phyloP scores from a whole-genome alignment of 92 coral and sea anemone species.

The Diadumene lineata region DNA sequence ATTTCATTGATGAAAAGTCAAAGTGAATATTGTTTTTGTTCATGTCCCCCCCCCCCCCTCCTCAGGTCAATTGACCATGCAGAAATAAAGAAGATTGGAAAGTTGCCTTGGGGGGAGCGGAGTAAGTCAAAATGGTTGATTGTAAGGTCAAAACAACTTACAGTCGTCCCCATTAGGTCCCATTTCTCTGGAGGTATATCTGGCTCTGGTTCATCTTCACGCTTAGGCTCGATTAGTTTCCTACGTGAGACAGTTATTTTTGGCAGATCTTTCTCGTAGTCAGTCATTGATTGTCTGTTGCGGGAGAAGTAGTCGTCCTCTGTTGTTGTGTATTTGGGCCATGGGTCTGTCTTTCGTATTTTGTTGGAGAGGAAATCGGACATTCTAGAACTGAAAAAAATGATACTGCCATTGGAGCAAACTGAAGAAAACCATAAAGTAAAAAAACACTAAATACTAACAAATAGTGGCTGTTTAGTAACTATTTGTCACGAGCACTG shows the following conservation, averaged over 20 bases:
- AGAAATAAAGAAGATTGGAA: background rate
- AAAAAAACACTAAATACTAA: too few species aligned
- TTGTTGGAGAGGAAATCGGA: constrained; percentile 19
- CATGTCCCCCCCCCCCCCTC: too few species aligned
- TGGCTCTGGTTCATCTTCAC: background rate
- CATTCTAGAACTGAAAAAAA: constrained; percentile 5
- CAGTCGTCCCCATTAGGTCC: constrained; percentile 25
- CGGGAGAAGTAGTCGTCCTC: background rate
- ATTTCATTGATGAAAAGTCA: too few species aligned
- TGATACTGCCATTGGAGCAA: background rate
- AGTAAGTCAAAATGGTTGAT: background rate
- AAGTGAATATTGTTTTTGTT: too few species aligned
- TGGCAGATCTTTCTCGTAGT: background rate
- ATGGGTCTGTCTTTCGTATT: background rate
- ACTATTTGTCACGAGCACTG: too few species aligned
- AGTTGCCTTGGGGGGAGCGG: too few species aligned
- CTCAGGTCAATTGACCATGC: too few species aligned
- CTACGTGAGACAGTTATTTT: too few species aligned
- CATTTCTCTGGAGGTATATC: constrained; percentile 14
- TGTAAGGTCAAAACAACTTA: background rate
- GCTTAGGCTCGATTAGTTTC: background rate
- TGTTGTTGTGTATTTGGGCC: background rate
- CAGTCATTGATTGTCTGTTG: background rate
- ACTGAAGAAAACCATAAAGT: background rate
- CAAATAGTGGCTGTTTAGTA: too few species aligned